phyloP scores from a whole-genome alignment of 1,140 invertebrate genomes.

The Bathynomus jamesi region DNA sequence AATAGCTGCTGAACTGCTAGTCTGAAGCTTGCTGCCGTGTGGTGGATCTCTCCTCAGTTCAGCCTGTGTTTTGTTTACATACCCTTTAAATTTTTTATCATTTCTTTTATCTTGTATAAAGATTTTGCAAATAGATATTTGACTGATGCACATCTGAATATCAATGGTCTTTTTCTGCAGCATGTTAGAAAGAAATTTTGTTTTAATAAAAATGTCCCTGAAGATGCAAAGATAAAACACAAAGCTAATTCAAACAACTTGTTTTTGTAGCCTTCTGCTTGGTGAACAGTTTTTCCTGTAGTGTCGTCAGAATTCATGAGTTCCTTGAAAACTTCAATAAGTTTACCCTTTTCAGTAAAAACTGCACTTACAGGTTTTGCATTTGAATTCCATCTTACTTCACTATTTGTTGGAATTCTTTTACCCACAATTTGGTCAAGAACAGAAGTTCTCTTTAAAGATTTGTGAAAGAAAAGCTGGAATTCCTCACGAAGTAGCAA shows the following conservation, averaged over 20 bases:
- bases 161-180: conserved; percentile 6
- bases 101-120: background rate
- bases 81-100: background rate
- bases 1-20: background rate
- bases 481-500: conserved; percentile 15
- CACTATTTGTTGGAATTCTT: background rate
- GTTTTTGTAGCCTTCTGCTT: background rate
- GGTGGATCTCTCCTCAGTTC: background rate
- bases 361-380: background rate
- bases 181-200: conserved; percentile 19
- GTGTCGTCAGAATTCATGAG: background rate
- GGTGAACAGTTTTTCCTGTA: background rate
- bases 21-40: too few relatives aligned
- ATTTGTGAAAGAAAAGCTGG: conserved; percentile 18
- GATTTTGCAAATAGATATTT: background rate
- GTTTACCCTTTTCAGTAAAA: background rate
- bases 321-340: background rate
- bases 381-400: background rate
- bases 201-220: conserved; percentile 9
- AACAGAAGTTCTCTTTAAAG: conserved; percentile 9
- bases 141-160: background rate
- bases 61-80: background rate
- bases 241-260: conserved; percentile 1
- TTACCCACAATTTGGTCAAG: conserved; percentile 12
- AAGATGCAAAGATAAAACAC: conserved; percentile 13